phyloP scores from a whole-genome alignment of 2,797 vertebrate genomes.

The Myoxocephalus aenaeus region DNA sequence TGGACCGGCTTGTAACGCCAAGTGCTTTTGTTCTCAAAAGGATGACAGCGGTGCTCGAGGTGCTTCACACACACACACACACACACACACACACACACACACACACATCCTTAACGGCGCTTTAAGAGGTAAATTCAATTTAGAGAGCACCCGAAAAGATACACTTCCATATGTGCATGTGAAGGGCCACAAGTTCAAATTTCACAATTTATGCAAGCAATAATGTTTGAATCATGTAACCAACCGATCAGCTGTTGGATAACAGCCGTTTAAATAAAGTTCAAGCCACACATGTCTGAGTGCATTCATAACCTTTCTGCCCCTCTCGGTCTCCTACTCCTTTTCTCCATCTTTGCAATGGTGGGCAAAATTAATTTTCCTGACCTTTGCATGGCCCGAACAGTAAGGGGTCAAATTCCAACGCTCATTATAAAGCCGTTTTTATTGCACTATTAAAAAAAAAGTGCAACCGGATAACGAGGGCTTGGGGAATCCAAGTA shows the following conservation, averaged over 20 bases:
- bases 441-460: slow-evolving; percentile 78
- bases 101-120: slow-evolving; percentile 33
- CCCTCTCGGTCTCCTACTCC: slow-evolving; percentile 8
- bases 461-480: slow-evolving; percentile 76
- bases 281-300: slow-evolving; percentile 56
- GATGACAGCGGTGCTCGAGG: slow-evolving; percentile 76
- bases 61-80: slow-evolving; percentile 57
- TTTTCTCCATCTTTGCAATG: slow-evolving; percentile 39
- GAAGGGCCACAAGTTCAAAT: slow-evolving; percentile 47
- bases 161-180: slow-evolving; percentile 26
- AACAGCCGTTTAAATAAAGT: slow-evolving; percentile 57
- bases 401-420: slow-evolving; percentile 74
- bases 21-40: slow-evolving; percentile 71
- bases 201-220: not conserved
- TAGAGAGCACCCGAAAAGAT: slow-evolving; percentile 47
- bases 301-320: slow-evolving; percentile 53
- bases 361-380: slow-evolving; percentile 77
- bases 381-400: slow-evolving; percentile 74
- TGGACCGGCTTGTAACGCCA: slow-evolving; percentile 65
- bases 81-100: slow-evolving; percentile 9
- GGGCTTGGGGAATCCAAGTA: slow-evolving; percentile 75
- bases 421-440: slow-evolving; percentile 73
- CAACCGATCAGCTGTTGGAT: slow-evolving; percentile 51
- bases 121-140: slow-evolving; percentile 64
- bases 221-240: slow-evolving; percentile 17